These are phyloP conservation scores for Amphimallon solstitiale DNA, from an alignment of 2,888 invertebrate species.

Conservation along the genomic window DNA sequence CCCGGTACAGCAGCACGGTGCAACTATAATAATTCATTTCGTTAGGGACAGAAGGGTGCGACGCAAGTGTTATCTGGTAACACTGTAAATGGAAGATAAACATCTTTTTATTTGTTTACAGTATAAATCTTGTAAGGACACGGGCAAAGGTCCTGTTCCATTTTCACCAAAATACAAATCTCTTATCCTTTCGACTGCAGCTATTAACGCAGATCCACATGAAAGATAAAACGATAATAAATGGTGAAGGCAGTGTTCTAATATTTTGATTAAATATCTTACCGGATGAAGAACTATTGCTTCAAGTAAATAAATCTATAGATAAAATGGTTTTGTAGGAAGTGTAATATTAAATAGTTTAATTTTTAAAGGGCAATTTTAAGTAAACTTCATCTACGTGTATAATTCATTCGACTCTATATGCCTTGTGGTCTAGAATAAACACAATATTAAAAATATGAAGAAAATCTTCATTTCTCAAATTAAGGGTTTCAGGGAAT, in stretches of 20 bases:
- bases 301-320: too few relatives aligned
- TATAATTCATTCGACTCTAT: too few relatives aligned
- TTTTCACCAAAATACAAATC: constrained; percentile 11
- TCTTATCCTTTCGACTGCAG: constrained; percentile 3
- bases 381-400: too few relatives aligned
- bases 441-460: too few relatives aligned
- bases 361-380: too few relatives aligned
- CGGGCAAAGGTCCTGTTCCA: background rate
- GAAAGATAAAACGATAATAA: constrained; percentile 3
- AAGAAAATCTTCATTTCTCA: too few relatives aligned
- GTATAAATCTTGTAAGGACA: constrained; percentile 16
- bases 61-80: background rate
- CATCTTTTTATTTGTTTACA: constrained; percentile 33
- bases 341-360: too few relatives aligned
- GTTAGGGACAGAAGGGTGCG: background rate
- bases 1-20: background rate
- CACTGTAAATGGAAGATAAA: constrained; percentile 27
- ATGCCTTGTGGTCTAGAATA: too few relatives aligned
- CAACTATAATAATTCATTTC: constrained; percentile 28
- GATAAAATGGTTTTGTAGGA: too few relatives aligned
- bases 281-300: too few relatives aligned
- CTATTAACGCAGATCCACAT: constrained; percentile 22
- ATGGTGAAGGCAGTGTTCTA: background rate
- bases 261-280: too few relatives aligned
- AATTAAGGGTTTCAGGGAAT: too few relatives aligned